Percentiles rank a stretch among this genome's conserved stretches.
These are phyloP conservation scores for Serrognathus titanus DNA, from an alignment of 2,888 invertebrate genomes.

Conservation along the genomic window DNA sequence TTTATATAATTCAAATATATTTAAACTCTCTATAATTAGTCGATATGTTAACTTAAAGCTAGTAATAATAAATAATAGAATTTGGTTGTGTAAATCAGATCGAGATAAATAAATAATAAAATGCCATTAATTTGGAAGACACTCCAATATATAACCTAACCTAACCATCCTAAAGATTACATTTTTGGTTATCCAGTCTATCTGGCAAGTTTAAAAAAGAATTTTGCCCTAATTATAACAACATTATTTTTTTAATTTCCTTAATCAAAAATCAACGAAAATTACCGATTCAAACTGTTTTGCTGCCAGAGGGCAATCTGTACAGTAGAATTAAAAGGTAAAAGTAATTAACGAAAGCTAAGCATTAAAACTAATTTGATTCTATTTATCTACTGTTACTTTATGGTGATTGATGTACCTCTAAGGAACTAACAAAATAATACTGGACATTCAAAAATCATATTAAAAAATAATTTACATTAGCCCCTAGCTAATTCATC, in stretches of 20 bases:
- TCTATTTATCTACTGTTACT: slow-evolving; percentile 8
- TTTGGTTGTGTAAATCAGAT: slow-evolving; percentile 19
- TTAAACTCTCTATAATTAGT: neutral
- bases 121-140: slow-evolving; percentile 30
- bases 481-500: neutral
- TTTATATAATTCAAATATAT: neutral
- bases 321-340: slow-evolving; percentile 1
- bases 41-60: neutral
- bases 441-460: slow-evolving; percentile 20
- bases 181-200: slow-evolving; percentile 42
- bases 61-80: slow-evolving; percentile 13
- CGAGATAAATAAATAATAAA: slow-evolving; percentile 21
- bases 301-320: slow-evolving; percentile 8
- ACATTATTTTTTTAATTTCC: neutral
- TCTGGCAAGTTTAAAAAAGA: slow-evolving; percentile 28
- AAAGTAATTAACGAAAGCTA: slow-evolving; percentile 3
- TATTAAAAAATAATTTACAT: neutral
- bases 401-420: slow-evolving; percentile 12
- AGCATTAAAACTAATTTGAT: slow-evolving; percentile 9
- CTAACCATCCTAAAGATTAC: slow-evolving; percentile 25
- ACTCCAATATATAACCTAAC: slow-evolving; percentile 22
- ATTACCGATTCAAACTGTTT: slow-evolving; percentile 4
- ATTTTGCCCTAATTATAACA: slow-evolving; percentile 10
- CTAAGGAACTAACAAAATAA: slow-evolving; percentile 19
- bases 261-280: neutral